Evolutionary conservation across 2,888 invertebrate genomes (phyloP).

Genomic region (Leptopilina drosophilae): DNA sequence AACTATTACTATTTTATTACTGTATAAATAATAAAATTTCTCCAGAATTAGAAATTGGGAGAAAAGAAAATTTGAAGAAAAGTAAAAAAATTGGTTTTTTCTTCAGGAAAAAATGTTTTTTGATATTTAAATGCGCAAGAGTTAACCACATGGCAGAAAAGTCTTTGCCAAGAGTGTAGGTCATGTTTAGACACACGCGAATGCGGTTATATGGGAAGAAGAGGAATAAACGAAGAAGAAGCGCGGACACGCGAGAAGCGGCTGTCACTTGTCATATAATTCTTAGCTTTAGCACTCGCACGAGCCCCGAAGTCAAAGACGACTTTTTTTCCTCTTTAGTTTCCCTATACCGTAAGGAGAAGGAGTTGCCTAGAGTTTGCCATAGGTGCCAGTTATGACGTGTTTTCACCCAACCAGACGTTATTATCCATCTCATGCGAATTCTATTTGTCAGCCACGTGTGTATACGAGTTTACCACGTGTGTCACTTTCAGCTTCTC

Average conservation of each 20-base stretch:
- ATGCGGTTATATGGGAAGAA: conserved; percentile 29
- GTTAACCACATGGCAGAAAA: neutral
- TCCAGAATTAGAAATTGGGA: too few relatives aligned
- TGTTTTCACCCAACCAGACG: conserved; percentile 3
- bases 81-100: too few relatives aligned
- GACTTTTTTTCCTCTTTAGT: conserved; percentile 6
- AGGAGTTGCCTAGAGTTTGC: conserved; percentile 7
- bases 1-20: too few relatives aligned
- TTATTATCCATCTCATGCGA: neutral
- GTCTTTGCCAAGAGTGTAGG: conserved; percentile 1
- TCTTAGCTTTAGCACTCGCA: conserved; percentile 51
- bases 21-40: too few relatives aligned
- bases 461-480: conserved; percentile 50
- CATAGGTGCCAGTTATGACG: conserved; percentile 5
- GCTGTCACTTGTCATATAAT: conserved; percentile 62
- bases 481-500: conserved; percentile 6
- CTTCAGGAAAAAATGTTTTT: neutral
- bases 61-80: too few relatives aligned
- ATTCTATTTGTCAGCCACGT: conserved; percentile 18
- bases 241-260: conserved; percentile 55
- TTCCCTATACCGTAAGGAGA: neutral
- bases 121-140: neutral
- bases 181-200: neutral
- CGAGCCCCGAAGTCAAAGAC: conserved; percentile 45
- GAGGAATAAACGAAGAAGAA: conserved; percentile 29